Base-by-base conservation (phyloP, 1,140 invertebrate species). In the Callitettix versicolor region DNA sequence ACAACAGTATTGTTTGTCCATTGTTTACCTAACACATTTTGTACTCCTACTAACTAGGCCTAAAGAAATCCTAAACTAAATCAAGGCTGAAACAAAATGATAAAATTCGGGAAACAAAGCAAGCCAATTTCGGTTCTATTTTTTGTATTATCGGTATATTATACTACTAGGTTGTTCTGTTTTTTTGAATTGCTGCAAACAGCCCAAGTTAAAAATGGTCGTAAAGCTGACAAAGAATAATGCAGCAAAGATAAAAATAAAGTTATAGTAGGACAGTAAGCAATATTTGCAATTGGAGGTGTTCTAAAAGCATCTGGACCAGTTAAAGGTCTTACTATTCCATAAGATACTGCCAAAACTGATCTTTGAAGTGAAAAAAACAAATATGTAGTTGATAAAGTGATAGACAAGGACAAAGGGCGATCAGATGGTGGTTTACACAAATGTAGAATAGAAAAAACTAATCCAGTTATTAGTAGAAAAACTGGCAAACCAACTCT, bases 221-320 rank as follows among this genome's bases (percentile, higher is more conserved):
- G 26, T n/a, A 55, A 12, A 6, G 53, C 53, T 6, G 53, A 55
- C 2, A 55, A 22, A 11, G 53, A 9, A 22, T 55, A 55, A 48
- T 55, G 53, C 11, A 55, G 6, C 30, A 34, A 9, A 7, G 53
- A 33, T 3, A 55, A 33, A 21, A n/a, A n/a, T 43, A 55, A 33
- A 1, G 53, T 55, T 2, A 20, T 15, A 14, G 12, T 21, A 15
- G 42, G 36, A 18, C n/a, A 48, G 5, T 55, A 14, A 30, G 53
- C 44, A 20, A 55, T 20, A 38, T 55, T 36, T 24, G 53, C 53
- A 7, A 55, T 18, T 15, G 53, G 53, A 3, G 53, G 53, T n/a
- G 42, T 40, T 38, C 44, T 55, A n/a, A 47, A 55, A 34, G 42
- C 46, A 48, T 48, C 53, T 21, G 46, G 46, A 36, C 53, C 43